Evolutionary conservation across 2,888 invertebrate species (phyloP).

Genomic region (Andrena bicolor): DNA sequence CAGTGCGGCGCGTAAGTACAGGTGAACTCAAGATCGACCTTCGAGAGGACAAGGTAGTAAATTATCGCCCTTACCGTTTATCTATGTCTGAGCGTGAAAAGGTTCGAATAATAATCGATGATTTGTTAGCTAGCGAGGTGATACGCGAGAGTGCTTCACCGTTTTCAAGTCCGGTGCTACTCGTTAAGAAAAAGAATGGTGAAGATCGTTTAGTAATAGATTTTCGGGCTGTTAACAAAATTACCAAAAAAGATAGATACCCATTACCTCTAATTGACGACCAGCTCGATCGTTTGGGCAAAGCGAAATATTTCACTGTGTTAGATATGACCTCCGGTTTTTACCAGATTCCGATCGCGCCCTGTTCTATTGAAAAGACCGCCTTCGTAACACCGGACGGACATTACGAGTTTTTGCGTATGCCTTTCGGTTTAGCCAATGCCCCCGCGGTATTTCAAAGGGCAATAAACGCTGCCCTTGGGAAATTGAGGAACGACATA

Average conservation of each 20-base stretch:
- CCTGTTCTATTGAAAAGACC: background rate
- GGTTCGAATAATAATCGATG: constrained; percentile 14
- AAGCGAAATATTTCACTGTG: constrained; percentile 5
- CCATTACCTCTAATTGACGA: constrained; percentile 17
- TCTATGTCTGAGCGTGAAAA: constrained; percentile 17
- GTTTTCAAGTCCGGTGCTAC: constrained; percentile 30
- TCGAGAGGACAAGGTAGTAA: constrained; percentile 6
- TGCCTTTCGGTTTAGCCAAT: constrained; percentile 29
- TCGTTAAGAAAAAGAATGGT: constrained; percentile 36
- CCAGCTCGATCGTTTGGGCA: constrained; percentile 3
- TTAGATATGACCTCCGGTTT: constrained; percentile 13
- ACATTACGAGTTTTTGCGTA: constrained; percentile 12
- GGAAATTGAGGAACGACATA: background rate
- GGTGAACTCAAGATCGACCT: constrained; percentile 6
- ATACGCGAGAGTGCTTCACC: constrained; percentile 27
- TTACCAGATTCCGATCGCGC: constrained; percentile 12
- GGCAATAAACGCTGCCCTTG: background rate
- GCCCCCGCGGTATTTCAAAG: constrained; percentile 17
- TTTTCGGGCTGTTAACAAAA: constrained; percentile 14
- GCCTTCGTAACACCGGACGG: constrained; percentile 12
- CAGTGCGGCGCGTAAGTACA: constrained; percentile 7
- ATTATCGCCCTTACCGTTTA: constrained; percentile 19
- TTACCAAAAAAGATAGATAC: constrained; percentile 9
- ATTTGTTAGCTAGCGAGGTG: constrained; percentile 1
- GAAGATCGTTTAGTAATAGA: constrained; percentile 10